Base-by-base conservation (phyloP, 2,888 invertebrate genomes). In the Melieria picta region DNA sequence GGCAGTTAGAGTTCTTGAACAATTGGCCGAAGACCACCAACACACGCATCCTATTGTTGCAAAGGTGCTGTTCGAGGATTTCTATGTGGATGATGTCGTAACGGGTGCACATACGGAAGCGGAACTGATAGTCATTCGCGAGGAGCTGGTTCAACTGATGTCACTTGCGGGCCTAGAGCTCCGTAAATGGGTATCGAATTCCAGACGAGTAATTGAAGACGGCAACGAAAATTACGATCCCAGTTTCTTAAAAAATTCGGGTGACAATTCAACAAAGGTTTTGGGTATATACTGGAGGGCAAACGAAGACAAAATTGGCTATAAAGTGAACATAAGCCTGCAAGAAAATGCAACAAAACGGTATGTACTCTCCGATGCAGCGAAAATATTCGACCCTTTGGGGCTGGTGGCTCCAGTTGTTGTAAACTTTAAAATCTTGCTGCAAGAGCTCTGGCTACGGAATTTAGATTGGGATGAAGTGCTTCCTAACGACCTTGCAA, bases 61-160 rank as follows among this genome's bases (percentile, higher is more conserved):
- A 16, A 64, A 68, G 58, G 64, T 77, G 42, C 47, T 75, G 7
- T 7, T 48, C 2, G 65, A 69, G 42, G 77, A 77, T 52, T 77
- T 80, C 43, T 80, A 79, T 58, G 74, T 79, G 7, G 79, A 80
- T 71, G 79, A 80, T 50, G 57, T 75, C 4, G 71, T 77, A 56
- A 74, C 75, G 11, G 62, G 62, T 5, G 62, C 62, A 45, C 30
- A 30, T 13, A 68, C 75, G 7, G 61, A 67, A 16, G 65, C 65
- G 50, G 58, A 72, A 52, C 30, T 75, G 3, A 3, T 70, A 7
- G 13, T 9, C 10, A n/a, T 69, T 10, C 64, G 67, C n/a, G 11
- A 63, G 7, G 75, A 77, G n/a, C 30, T 76, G 4, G 47, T 63
- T 9, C 7, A 68, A 62, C 30, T 74, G 9, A 63, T 74, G 5